Conservation (phyloP, 2,888 invertebrate genomes). For the Sinelater perroti region DNA sequence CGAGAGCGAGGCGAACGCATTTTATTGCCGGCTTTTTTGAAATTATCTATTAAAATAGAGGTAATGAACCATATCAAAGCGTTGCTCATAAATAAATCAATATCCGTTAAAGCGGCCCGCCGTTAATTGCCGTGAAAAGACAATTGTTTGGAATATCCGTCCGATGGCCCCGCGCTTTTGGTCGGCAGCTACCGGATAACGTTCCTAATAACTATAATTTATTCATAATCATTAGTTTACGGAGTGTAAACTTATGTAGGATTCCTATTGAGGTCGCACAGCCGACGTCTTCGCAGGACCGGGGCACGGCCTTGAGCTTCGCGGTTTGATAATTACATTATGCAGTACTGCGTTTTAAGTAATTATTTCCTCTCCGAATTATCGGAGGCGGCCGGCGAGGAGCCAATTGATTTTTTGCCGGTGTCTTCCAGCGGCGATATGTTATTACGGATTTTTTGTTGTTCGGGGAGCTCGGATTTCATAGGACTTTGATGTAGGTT, state of each 20-base stretch:
- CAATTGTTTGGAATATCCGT: constrained; percentile 7
- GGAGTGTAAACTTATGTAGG: constrained; percentile 23
- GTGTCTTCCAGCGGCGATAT: neutral
- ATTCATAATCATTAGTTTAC: constrained; percentile 32
- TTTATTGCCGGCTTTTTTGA: constrained; percentile 17
- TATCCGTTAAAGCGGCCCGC: constrained; percentile 5
- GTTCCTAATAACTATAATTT: constrained; percentile 32
- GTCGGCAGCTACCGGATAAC: constrained; percentile 22
- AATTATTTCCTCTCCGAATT: constrained; percentile 5
- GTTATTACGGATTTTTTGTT: constrained; percentile 9
- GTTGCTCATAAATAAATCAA: constrained; percentile 3
- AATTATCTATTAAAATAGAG: constrained; percentile 11
- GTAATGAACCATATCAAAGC: constrained; percentile 10
- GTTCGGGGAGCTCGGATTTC: constrained; percentile 8
- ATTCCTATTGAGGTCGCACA: neutral
- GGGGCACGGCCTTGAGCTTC: constrained; percentile 4
- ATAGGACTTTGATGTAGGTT: constrained; percentile 27
- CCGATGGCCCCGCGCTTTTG: constrained; percentile 3
- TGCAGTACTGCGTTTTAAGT: neutral
- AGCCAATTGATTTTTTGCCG: neutral
- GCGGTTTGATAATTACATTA: constrained; percentile 5
- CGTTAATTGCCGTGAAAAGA: constrained; percentile 7
- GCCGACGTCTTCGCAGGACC: neutral
- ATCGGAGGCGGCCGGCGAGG: too few species aligned
- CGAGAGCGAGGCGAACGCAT: constrained; percentile 8